Evolutionary conservation across 2,888 invertebrate genomes (phyloP), one percentile per base, ranked within the genome.

Genomic region (Calliphora vomitoria): DNA sequence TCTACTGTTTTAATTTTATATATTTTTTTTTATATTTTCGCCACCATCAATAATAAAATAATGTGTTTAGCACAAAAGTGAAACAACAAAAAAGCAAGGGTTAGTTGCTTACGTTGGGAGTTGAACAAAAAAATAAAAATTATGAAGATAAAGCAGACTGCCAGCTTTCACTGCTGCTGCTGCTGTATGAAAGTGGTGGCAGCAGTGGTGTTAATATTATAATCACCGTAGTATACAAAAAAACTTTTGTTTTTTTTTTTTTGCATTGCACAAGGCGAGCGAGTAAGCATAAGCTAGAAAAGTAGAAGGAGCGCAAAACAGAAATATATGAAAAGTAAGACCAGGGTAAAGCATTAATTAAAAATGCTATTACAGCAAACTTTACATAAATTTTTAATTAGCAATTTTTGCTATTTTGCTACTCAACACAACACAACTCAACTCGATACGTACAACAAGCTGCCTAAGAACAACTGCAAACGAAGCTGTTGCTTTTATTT

Each of bases 301-400:
- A 60, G 35, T 68, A 69, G 69, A 50, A 60, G 13, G 18, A 78
- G 44, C 41, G 44, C 25, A 35, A 31, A 13, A 53, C n/a, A 69
- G 62, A n/a, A 47, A 44, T 55, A 20, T 82, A 47, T 58, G 53
- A 31, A 74, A 82, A 68, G 76, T 82, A 80, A 80, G 80, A 55
- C 18, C 82, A 74, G 78, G 71, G 71, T 83, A 75, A 60, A 79
- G 79, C 76, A 79, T 88, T 92, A 92, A 92, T 92, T 92, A 92
- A 92, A 91, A 92, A 92, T 92, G 92, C 91, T 92, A 92, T 92
- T 92, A 92, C 92, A 90, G 92, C 91, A 91, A 92, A 92, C 92
- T 92, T 91, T 91, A 91, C 91, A 92, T 92, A 92, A 91, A 92
- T 92, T 92, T 92, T 92, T 92, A 92, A 92, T 92, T 92, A 92